Evolutionary conservation across 2,113 vertebrate genomes (phyloP), one percentile per base, ranked within the genome.

Genomic region (Calidris pugnax): DNA sequence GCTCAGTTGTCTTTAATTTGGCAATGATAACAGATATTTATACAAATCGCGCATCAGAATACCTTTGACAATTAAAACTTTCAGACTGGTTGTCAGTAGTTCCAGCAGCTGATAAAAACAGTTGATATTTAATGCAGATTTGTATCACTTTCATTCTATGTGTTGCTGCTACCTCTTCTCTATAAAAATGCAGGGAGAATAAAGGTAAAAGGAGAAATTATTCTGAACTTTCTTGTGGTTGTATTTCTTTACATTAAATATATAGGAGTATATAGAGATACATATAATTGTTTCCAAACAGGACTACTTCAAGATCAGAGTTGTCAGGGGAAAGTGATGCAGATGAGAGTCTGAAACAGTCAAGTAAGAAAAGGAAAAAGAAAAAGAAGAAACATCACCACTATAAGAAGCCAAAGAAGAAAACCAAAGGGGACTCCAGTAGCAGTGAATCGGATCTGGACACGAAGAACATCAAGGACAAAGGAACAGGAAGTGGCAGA

Each of bases 321-420:
- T 88, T 85, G 59, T 90, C 95, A 15, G 95, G 90, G 67, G 96
- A 97, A 73, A 94, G 89, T 77, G 96, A 98, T 85, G 47, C 51
- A 17, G 72, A 94, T 74, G 90, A 93, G 32, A 97, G 82, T 63
- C 53, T 95, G 50, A 90, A 89, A 68, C 97, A 96, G 78, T n/a
- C 93, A 30, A 97, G 97, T 96, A 99, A 98, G 95, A 99, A 98
- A 91, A 98, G 98, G 85, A 99, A 98, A 81, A 99, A 96, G 91
- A 98, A 98, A 41, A 99, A 98, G 75, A 98, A 98, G 94, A 98
- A 98, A 47, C 98, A 98, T 76, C 96, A 97, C 30, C 96, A 89
- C 41, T 97, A 18, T 51, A 98, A 95, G 93, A 98, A 95, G 81
- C 57, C 94, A 26, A 98, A 97, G 66, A 98, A 97, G 89, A 98